These are phyloP conservation scores for Dinomys branickii DNA, from an alignment of 2,113 vertebrate genomes.

Conservation along the genomic window DNA sequence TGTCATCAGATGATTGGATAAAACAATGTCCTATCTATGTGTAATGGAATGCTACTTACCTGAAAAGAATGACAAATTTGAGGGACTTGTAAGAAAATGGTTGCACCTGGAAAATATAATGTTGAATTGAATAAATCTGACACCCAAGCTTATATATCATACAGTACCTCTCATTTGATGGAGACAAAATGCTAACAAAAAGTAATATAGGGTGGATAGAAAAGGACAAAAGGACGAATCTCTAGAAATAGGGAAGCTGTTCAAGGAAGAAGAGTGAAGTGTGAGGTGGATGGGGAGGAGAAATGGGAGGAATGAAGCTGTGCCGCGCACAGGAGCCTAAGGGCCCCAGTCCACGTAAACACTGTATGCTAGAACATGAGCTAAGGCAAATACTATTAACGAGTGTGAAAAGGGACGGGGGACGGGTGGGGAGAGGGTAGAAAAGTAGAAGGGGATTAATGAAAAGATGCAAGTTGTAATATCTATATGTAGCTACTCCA, in stretches of 20 bases:
- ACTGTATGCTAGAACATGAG: neutral
- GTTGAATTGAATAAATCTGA: neutral
- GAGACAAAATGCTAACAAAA: neutral
- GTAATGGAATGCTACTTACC: neutral
- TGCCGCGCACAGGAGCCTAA: neutral
- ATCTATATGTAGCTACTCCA: neutral
- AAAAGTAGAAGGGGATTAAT: neutral
- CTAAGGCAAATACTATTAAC: neutral
- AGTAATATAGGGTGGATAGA: neutral
- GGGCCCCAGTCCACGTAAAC: neutral
- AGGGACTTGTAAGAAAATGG: neutral
- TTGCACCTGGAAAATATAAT: neutral
- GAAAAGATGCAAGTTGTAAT: neutral
- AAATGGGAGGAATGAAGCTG: neutral
- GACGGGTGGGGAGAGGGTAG: neutral
- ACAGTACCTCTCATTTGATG: neutral
- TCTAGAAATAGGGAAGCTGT: neutral
- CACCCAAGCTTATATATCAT: neutral
- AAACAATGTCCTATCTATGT: neutral
- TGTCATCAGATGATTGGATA: neutral
- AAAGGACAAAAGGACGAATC: neutral
- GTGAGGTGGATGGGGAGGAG: neutral
- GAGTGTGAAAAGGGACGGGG: too few species aligned
- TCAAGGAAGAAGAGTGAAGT: neutral
- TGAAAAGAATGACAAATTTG: neutral